phyloP scores from a whole-genome alignment of 1,140 invertebrate species.

The Calycopis cecrops region DNA sequence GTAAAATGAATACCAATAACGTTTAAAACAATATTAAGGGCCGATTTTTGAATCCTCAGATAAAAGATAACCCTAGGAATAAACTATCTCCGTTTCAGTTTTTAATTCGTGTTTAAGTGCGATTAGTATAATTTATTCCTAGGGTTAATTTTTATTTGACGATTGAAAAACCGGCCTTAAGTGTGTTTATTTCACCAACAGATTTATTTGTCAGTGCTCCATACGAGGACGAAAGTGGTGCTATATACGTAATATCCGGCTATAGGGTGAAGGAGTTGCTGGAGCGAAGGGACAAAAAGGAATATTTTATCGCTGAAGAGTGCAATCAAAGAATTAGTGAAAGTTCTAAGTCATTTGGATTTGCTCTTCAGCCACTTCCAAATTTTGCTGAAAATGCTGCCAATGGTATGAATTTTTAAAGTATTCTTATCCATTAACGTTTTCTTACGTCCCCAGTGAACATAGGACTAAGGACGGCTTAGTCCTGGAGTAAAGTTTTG shows the following conservation, averaged over 20 bases:
- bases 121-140: too few species aligned
- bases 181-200: conserved; percentile 23
- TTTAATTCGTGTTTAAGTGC: too few species aligned
- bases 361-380: conserved; percentile 34
- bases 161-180: too few species aligned
- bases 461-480: neutral
- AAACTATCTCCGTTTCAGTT: too few species aligned
- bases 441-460: neutral
- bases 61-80: too few species aligned
- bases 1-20: too few species aligned
- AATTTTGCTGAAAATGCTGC: conserved; percentile 35
- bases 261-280: conserved; percentile 22
- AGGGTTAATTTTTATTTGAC: too few species aligned
- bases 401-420: conserved; percentile 31
- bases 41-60: too few species aligned
- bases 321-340: conserved; percentile 34
- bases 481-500: too few species aligned
- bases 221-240: conserved; percentile 41
- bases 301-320: conserved; percentile 19
- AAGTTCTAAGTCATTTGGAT: conserved; percentile 34
- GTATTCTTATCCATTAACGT: neutral
- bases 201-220: conserved; percentile 53
- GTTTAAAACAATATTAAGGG: too few species aligned
- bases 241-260: conserved; percentile 46
- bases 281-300: neutral